phyloP scores from a whole-genome alignment of 2,113 vertebrate species.

The Anoplopoma fimbria region DNA sequence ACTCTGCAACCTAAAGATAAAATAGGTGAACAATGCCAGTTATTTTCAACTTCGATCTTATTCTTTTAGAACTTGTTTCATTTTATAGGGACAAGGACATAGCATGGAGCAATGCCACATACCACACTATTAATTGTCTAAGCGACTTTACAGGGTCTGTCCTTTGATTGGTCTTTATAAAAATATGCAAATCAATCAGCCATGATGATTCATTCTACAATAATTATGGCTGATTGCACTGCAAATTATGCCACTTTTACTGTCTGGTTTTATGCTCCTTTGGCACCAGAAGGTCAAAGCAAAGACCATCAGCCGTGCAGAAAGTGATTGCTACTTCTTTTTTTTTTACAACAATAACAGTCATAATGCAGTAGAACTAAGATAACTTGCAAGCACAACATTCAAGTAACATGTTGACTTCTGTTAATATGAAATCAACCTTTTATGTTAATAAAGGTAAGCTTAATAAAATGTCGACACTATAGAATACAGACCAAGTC shows the following conservation, averaged over 20 bases:
- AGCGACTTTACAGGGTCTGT: neutral
- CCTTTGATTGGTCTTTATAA: constrained; percentile 11
- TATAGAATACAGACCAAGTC: neutral
- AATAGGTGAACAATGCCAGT: neutral
- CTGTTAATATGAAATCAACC: neutral
- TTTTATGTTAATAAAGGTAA: too few relatives aligned
- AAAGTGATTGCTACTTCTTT: neutral
- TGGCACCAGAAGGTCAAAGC: constrained; percentile 39
- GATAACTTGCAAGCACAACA: neutral
- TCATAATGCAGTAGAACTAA: neutral
- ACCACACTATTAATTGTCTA: neutral
- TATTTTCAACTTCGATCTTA: neutral
- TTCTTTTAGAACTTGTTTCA: neutral
- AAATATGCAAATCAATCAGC: constrained; percentile 41
- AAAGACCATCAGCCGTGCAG: constrained; percentile 4
- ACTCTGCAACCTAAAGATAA: neutral
- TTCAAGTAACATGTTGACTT: neutral
- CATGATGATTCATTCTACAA: constrained; percentile 36
- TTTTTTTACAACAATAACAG: neutral
- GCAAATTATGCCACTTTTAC: constrained; percentile 50
- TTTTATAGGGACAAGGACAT: neutral
- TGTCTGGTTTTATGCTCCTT: constrained; percentile 40
- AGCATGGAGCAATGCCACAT: neutral
- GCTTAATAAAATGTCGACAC: too few relatives aligned
- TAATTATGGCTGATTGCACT: constrained; percentile 39